Percentiles rank a stretch among this genome's conserved stretches.
Evolutionary conservation across 2,113 vertebrate genomes (phyloP).

Genomic region (Turnix velox): DNA sequence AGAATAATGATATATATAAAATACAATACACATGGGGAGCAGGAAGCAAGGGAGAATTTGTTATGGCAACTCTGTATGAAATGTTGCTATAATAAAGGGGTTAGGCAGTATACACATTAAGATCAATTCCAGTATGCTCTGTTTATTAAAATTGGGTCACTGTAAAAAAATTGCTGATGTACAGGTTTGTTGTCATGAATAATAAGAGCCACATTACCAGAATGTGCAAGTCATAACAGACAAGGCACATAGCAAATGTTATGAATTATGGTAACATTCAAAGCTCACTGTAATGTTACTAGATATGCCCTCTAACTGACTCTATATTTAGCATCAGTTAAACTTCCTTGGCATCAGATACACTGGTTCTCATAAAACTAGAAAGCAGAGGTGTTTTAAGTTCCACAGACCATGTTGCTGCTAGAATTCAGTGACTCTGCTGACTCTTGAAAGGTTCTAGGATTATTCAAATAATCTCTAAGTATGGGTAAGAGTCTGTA

Average conservation of each 20-base stretch:
- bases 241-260: conserved; percentile 28
- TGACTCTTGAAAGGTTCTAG: neutral
- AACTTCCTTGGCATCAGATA: conserved; percentile 35
- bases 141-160: conserved; percentile 32
- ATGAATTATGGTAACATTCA: conserved; percentile 35
- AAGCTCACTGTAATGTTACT: conserved; percentile 45
- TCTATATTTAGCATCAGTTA: conserved; percentile 59
- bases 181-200: conserved; percentile 38
- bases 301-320: conserved; percentile 45
- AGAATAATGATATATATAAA: neutral
- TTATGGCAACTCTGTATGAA: neutral
- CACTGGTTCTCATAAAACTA: conserved; percentile 25
- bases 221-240: conserved; percentile 51
- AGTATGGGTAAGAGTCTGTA: neutral
- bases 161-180: conserved; percentile 40
- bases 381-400: conserved; percentile 58
- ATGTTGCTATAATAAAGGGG: neutral
- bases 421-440: neutral
- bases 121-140: neutral
- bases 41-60: neutral
- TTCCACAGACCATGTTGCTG: conserved; percentile 39
- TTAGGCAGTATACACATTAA: neutral
- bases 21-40: neutral
- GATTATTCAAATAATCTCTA: neutral
- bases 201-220: conserved; percentile 19